Conservation (phyloP, 2,113 vertebrate genomes). For the Montifringilla adamsi region DNA sequence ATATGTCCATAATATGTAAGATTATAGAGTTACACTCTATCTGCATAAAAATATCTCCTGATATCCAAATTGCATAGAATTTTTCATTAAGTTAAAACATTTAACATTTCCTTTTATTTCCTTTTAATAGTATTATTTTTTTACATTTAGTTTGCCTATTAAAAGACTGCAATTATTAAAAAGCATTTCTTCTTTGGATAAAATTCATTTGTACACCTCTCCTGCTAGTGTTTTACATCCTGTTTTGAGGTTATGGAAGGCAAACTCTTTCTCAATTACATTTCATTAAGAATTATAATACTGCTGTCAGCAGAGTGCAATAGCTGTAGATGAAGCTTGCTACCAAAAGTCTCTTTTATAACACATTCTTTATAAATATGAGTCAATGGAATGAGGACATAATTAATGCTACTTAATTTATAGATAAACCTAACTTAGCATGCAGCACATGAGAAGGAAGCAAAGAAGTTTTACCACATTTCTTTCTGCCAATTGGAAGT, state of each 20-base stretch:
- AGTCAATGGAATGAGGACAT: constrained; percentile 25
- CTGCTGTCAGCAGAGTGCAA: not conserved
- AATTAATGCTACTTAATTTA: constrained; percentile 48
- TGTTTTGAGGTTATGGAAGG: not conserved
- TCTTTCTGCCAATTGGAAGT: constrained; percentile 23
- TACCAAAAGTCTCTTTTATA: constrained; percentile 19
- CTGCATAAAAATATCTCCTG: not conserved
- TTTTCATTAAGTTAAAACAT: not conserved
- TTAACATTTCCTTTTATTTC: not conserved
- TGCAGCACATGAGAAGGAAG: not conserved
- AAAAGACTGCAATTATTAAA: accelerated
- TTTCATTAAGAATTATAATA: not conserved
- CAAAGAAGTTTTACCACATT: constrained; percentile 3
- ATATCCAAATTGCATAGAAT: not conserved
- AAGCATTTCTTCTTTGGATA: not conserved
- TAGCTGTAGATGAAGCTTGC: not conserved
- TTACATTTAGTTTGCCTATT: not conserved
- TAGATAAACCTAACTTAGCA: constrained; percentile 15
- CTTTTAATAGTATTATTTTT: not conserved
- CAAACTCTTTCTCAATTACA: not conserved
- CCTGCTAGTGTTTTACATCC: not conserved
- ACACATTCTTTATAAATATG: not conserved
- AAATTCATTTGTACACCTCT: not conserved
- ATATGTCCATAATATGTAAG: not conserved
- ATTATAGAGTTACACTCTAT: not conserved